Evolutionary conservation across 2,888 invertebrate species (phyloP), one percentile per base, ranked within the genome.

Genomic region (Panopea generosa): DNA sequence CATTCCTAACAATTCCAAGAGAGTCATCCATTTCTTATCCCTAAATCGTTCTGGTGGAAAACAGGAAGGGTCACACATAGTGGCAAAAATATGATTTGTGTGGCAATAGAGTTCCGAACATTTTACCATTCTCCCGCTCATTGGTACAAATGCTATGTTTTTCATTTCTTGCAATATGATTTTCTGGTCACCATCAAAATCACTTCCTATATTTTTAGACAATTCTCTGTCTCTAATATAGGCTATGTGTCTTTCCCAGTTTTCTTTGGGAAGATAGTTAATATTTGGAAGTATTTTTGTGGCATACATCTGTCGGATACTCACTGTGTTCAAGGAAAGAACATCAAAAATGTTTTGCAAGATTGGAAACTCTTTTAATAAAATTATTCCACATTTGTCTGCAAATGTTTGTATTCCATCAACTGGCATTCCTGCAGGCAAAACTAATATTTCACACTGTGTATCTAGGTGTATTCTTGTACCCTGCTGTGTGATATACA

Each of bases 11-110:
- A 59, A 11, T 7, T 45, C 22, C 43, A 82, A 26, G 18, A 82
- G 76, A 1, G 2, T 0, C 1, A 18, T 45, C 82, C 82, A 82
- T 49, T 52, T 38, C 0, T 11, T 0, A 0, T 40, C 50, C 20
- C 22, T 18, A 24, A 66, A 77, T 16, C 47, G 45, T 45, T 62
- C 18, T 47, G 74, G 70, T 22, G 74, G 71, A 55, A 77, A 79
- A 1, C 6, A 6, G 3, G 16, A 18, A 18, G 45, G 45, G 16
- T 16, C n/a, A 18, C 16, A 45, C 45, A 45, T 45, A 4, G 20
- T 45, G 6, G 16, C 16, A 20, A 45, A 45, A 4, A 45, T n/a
- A 18, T 9, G 6, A n/a, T 45, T 16, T 16, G 6, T n/a, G 6
- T 16, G 45, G 20, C 45, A 45, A 45, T 9, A 45, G n/a, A 45